phyloP scores from a whole-genome alignment of 2,888 invertebrate genomes.

The Drosophila heteroneura region DNA sequence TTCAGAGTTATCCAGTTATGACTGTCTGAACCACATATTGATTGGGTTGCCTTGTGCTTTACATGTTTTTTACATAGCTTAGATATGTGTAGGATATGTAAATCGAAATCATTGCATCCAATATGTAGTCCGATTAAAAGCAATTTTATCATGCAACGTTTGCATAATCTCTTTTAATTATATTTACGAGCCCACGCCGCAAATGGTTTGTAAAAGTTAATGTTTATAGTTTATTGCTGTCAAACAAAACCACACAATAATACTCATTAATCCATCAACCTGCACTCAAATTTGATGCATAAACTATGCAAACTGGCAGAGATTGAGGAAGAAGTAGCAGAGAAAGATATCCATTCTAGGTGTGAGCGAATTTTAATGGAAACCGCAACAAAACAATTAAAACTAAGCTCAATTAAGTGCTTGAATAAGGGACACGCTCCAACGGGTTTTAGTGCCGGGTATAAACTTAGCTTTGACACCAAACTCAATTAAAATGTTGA shows the following conservation, averaged over 20 bases:
- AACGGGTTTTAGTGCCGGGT: constrained; percentile 29
- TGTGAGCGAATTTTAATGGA: constrained; percentile 74
- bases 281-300: constrained; percentile 54
- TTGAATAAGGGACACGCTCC: constrained; percentile 26
- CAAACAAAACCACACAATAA: constrained; percentile 14
- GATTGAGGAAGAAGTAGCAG: not conserved
- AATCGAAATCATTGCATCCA: not conserved
- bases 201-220: constrained; percentile 56
- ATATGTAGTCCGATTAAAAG: not conserved
- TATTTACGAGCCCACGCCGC: not conserved
- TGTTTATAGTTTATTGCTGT: constrained; percentile 7
- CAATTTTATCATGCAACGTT: not conserved
- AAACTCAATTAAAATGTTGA: constrained; percentile 78
- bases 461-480: constrained; percentile 75
- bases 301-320: not conserved
- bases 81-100: not conserved
- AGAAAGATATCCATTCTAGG: constrained; percentile 6
- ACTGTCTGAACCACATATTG: not conserved
- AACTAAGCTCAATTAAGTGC: constrained; percentile 51
- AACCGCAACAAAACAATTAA: constrained; percentile 77
- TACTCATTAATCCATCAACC: constrained; percentile 54
- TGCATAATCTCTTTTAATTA: not conserved
- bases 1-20: not conserved
- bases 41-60: not conserved
- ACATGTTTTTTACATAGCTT: not conserved